A percentile compares a stretch with the other conserved stretches of the same genome.
phyloP scores from a whole-genome alignment of 2,888 invertebrate species.

The Ochropleura leucogaster region DNA sequence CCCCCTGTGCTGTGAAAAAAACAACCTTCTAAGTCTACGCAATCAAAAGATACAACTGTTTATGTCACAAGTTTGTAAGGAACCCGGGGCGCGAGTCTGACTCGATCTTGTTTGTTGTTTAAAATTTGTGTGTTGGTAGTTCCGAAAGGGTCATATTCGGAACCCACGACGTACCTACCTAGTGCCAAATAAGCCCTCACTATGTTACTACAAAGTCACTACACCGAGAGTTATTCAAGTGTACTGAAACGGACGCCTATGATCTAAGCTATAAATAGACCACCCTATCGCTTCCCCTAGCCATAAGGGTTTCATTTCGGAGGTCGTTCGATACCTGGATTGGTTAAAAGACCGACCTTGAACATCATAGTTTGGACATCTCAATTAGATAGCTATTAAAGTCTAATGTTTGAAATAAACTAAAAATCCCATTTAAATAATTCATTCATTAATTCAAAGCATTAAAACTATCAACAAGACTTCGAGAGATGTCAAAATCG shows the following conservation, averaged over 20 bases:
- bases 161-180: background rate
- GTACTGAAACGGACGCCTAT: constrained; percentile 57
- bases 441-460: background rate
- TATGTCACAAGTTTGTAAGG: too few relatives aligned
- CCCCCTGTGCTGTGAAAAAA: too few relatives aligned
- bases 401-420: background rate
- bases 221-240: constrained; percentile 46
- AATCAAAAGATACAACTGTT: too few relatives aligned
- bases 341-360: constrained; percentile 41
- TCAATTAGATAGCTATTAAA: background rate
- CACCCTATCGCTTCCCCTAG: constrained; percentile 46
- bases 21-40: too few relatives aligned
- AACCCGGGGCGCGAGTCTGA: too few relatives aligned
- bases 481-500: background rate
- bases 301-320: constrained; percentile 45
- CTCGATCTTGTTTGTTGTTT: too few relatives aligned
- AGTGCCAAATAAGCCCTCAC: background rate
- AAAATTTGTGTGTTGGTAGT: background rate
- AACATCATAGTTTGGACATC: background rate
- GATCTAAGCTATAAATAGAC: constrained; percentile 55
- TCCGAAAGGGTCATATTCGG: background rate
- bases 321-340: constrained; percentile 11
- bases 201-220: constrained; percentile 35
- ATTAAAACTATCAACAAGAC: background rate
- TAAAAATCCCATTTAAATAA: background rate